Conservation (phyloP, 2,888 invertebrate genomes). For the Chrysotoxum bicinctum region DNA sequence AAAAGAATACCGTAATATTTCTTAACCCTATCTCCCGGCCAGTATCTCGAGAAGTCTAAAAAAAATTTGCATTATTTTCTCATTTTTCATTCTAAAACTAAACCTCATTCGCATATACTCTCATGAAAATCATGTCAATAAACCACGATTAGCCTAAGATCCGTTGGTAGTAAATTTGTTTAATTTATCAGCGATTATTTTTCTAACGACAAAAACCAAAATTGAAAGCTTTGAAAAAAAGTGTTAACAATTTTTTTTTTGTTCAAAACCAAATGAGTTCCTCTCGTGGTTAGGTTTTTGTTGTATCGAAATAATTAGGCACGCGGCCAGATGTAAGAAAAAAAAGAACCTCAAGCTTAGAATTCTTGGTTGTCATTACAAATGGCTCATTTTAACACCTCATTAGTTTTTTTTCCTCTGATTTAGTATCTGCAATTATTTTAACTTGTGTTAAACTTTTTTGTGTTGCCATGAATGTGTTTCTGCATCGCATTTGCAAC, state of each 20-base stretch:
- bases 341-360: not conserved
- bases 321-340: slow-evolving; percentile 1
- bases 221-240: not conserved
- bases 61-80: slow-evolving; percentile 37
- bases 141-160: not conserved
- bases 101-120: not conserved
- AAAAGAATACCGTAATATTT: slow-evolving; percentile 11
- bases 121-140: slow-evolving; percentile 8
- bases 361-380: slow-evolving; percentile 20
- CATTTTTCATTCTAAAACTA: slow-evolving; percentile 8
- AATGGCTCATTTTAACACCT: slow-evolving; percentile 55
- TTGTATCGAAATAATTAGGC: slow-evolving; percentile 34
- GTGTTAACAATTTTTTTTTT: not conserved
- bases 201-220: not conserved
- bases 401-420: slow-evolving; percentile 20
- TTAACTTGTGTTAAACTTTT: slow-evolving; percentile 9
- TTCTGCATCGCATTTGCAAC: slow-evolving; percentile 28
- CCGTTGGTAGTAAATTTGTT: slow-evolving; percentile 6
- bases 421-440: not conserved
- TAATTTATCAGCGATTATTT: slow-evolving; percentile 13
- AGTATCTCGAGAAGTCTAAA: not conserved
- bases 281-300: not conserved
- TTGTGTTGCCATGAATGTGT: not conserved
- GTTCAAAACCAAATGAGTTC: not conserved
- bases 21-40: not conserved